Conservation (phyloP, 2,113 vertebrate species). For the Copsychus sechellarum region DNA sequence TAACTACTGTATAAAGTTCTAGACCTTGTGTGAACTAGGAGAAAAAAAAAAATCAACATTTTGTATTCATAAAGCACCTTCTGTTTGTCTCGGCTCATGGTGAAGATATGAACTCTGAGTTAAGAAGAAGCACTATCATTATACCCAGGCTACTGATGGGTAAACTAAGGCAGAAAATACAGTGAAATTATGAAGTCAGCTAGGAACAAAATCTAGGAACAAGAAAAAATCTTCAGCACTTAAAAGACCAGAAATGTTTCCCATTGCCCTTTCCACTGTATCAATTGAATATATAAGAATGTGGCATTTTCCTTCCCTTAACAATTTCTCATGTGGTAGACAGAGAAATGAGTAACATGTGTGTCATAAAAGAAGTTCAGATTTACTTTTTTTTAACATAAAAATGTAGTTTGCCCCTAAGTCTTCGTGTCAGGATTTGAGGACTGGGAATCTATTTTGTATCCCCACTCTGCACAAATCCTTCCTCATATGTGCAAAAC, state of each 20-base stretch:
- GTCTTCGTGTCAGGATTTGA: neutral
- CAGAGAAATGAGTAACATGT: neutral
- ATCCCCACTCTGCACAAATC: neutral
- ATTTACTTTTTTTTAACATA: neutral
- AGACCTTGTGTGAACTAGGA: neutral
- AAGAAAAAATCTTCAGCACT: neutral
- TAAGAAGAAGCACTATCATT: neutral
- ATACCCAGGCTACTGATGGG: neutral
- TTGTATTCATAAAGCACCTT: neutral
- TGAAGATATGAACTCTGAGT: neutral
- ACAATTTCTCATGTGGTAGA: neutral
- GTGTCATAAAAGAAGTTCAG: neutral
- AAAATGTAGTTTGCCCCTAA: neutral
- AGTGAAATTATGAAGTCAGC: neutral
- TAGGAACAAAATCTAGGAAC: neutral
- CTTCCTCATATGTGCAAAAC: neutral
- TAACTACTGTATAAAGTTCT: neutral
- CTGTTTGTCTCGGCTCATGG: neutral
- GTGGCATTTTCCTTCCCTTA: neutral
- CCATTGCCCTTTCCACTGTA: neutral
- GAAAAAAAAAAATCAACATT: neutral
- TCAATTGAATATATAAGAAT: neutral
- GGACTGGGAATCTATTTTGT: neutral
- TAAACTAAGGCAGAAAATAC: neutral
- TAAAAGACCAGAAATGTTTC: neutral